These are phyloP conservation scores for Amaurobius ferox DNA, from an alignment of 2,888 invertebrate species.

Conservation along the genomic window DNA sequence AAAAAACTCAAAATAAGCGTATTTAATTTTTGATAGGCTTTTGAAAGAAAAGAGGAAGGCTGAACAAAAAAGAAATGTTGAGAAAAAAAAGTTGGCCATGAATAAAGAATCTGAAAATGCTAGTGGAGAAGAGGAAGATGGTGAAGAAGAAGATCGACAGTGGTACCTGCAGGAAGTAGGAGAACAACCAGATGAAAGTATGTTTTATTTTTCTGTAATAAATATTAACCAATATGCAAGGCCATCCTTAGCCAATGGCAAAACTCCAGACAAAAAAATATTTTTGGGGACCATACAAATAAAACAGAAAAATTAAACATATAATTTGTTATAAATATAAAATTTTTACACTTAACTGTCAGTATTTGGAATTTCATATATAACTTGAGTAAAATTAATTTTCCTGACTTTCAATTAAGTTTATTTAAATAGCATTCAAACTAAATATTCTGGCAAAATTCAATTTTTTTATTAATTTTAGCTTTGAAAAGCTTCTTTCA, in stretches of 20 bases:
- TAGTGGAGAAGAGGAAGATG: slow-evolving; percentile 77
- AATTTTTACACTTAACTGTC: no score
- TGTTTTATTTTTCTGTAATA: not conserved
- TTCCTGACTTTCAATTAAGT: no score
- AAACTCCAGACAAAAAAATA: not conserved
- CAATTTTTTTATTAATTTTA: no score
- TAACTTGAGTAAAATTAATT: no score
- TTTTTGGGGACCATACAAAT: no score
- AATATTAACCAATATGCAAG: not conserved
- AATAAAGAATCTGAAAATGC: slow-evolving; percentile 76
- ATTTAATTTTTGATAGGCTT: slow-evolving; percentile 9
- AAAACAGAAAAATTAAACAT: no score
- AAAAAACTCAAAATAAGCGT: no score
- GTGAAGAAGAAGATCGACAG: slow-evolving; percentile 84
- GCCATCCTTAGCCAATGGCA: not conserved
- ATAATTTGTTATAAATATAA: no score
- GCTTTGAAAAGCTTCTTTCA: no score
- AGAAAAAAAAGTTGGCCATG: slow-evolving; percentile 81
- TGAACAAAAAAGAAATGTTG: slow-evolving; percentile 76
- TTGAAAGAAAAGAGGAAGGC: slow-evolving; percentile 83
- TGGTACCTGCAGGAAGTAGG: slow-evolving; percentile 93
- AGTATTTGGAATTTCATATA: no score
- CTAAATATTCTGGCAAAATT: no score
- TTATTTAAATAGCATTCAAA: no score
- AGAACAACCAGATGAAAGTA: slow-evolving; percentile 84